These are phyloP conservation scores for Andrena marginata DNA, from an alignment of 2,888 invertebrate genomes.

Conservation along the genomic window DNA sequence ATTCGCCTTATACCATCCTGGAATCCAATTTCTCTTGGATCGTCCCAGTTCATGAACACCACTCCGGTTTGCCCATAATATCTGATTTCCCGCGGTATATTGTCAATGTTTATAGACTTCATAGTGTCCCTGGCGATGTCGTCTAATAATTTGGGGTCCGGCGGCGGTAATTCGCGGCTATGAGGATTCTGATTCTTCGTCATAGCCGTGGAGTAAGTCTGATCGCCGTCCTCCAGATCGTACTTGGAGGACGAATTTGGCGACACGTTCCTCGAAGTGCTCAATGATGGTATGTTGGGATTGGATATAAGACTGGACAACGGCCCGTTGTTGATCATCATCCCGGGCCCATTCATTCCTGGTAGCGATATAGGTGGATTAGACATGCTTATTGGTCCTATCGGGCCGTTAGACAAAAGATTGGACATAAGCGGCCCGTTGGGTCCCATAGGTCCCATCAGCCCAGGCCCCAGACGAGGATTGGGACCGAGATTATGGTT, in stretches of 20 bases:
- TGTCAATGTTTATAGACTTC: constrained; percentile 93
- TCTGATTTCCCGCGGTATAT: constrained; percentile 92
- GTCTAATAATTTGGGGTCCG: constrained; percentile 85
- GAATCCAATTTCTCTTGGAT: constrained; percentile 94
- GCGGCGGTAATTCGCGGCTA: constrained; percentile 83
- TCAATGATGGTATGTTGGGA: constrained; percentile 59
- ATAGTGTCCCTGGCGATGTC: constrained; percentile 89
- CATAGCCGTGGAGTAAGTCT: constrained; percentile 53
- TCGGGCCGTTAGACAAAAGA: constrained; percentile 74
- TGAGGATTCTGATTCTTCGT: constrained; percentile 61
- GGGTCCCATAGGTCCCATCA: constrained; percentile 78
- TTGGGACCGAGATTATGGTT: constrained; percentile 77
- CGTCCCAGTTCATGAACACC: constrained; percentile 94
- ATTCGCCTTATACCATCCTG: constrained; percentile 92
- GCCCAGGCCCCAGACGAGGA: constrained; percentile 76
- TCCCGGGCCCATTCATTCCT: constrained; percentile 75
- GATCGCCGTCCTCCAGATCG: constrained; percentile 74
- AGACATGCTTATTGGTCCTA: constrained; percentile 73
- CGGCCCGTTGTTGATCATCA: constrained; percentile 76
- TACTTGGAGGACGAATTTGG: constrained; percentile 71
- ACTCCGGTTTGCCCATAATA: constrained; percentile 95
- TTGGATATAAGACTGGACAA: constrained; percentile 64
- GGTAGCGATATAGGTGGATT: constrained; percentile 70
- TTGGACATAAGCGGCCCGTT: constrained; percentile 76
- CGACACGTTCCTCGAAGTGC: constrained; percentile 69